Evolutionary conservation across 2,113 vertebrate genomes (phyloP), one percentile per base, ranked within the genome.

Genomic region (Coregonus clupeaformis): DNA sequence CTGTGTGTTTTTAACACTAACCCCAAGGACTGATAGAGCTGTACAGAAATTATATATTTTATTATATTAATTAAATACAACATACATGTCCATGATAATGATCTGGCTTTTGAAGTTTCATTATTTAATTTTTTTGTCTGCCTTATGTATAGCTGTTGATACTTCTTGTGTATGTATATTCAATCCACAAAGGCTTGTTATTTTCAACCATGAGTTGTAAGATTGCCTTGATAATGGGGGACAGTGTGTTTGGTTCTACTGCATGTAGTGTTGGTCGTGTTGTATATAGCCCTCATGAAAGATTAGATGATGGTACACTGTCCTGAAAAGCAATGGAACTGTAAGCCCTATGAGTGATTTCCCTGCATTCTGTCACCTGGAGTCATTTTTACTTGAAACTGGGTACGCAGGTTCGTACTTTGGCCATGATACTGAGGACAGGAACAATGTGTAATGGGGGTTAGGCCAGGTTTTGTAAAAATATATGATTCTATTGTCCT

Each of bases 401-500:
- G 47, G 89, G 93, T 95, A 91, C 91, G 95, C 96, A 89, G 95
- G 96, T 90, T 94, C 93, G 92, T 93, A 93, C 95, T 86, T 82
- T 80, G 77, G 92, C 89, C 89, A 83, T 91, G 90, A 90, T 62
- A 84, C 81, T 52, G 75, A 80, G 74, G 80, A 84, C 57, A 27
- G 66, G n/a, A 5, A 13, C 22, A 5, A 68, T 12, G 65, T 27
- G 18, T 67, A 32, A 2, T 65, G 57, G 32, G 67, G 18, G 60
- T 62, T 13, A 29, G 24, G 45, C 1, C 49, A 52, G 49, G 18
- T 71, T 30, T 20, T 16, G 3, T 6, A 36, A 67, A 57, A 71
- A 67, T 71, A 84, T 91, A 85, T 90, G 88, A 84, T 24, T 91
- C 82, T 85, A 83, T 89, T 81, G 77, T 72, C 89, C 82, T 83